Conservation (phyloP, 2,888 invertebrate genomes). For the Willowsia nigromaculata region DNA sequence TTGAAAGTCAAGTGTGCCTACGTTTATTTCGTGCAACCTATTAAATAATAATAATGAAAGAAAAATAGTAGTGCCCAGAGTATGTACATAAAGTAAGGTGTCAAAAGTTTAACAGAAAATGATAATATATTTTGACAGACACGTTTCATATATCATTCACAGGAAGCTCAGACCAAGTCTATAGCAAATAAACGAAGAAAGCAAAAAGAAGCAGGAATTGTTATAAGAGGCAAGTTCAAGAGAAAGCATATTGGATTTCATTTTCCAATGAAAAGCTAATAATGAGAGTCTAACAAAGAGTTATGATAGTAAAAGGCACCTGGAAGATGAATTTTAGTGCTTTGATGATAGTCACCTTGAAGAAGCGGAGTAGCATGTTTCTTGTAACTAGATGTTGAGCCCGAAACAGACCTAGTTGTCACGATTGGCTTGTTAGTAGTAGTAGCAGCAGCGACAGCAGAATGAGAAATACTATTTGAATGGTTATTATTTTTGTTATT, state of each 20-base stretch:
- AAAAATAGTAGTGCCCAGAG: neutral
- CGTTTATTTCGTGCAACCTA: neutral
- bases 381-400: slow-evolving; percentile 38
- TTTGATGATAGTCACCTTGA: slow-evolving; percentile 62
- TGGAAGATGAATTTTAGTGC: slow-evolving; percentile 54
- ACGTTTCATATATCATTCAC: no score
- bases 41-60: neutral
- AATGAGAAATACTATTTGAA: slow-evolving; percentile 32
- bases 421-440: slow-evolving; percentile 66
- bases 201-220: no score
- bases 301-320: slow-evolving; percentile 55
- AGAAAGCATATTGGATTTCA: no score
- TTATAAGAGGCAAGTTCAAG: neutral
- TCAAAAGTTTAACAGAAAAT: no score
- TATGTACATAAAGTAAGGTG: neutral
- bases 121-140: no score
- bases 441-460: neutral
- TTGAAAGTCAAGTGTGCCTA: neutral
- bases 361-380: slow-evolving; percentile 37
- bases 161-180: no score
- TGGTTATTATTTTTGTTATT: slow-evolving; percentile 22
- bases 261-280: neutral
- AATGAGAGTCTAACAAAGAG: neutral
- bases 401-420: slow-evolving; percentile 17
- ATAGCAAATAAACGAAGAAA: no score